Base-by-base conservation (phyloP, 2,888 invertebrate species). In the Erynnis tages region DNA sequence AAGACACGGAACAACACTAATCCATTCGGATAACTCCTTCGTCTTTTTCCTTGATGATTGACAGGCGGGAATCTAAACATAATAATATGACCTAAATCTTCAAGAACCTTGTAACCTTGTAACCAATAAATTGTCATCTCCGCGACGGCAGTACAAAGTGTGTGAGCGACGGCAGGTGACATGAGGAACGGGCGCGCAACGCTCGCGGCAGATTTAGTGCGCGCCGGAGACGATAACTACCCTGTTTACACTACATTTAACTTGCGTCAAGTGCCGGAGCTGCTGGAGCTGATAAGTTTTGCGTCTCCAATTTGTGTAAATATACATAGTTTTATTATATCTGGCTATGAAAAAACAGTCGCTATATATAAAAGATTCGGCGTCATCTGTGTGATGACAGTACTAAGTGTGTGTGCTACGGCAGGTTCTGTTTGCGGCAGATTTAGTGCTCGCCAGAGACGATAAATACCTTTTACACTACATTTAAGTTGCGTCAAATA, bases 231-330 rank as follows among this genome's bases (percentile, higher is more conserved):
- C 79, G 82, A 82, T 82, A 83, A 83, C 84, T 79, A 81, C 79
- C 3, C 79, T 81, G 80, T 85, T 85, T 82, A 83, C 86, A 71
- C 76, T 84, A 84, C 82, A 85, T 85, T 85, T 77, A 85, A 85
- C 84, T 85, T 83, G 76, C 69, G 78, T 78, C 76, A 77, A 82
- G 80, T 78, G 73, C 73, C 34, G n/a, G 23, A 23, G 23, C 44
- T n/a, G n/a, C n/a, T n/a, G n/a, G n/a, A n/a, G n/a, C n/a, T n/a
- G n/a, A n/a, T n/a, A n/a, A n/a, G n/a, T n/a, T n/a, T n/a, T n/a
- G n/a, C n/a, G n/a, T n/a, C n/a, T n/a, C n/a, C n/a, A n/a, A n/a
- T n/a, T n/a, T n/a, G n/a, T n/a, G n/a, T n/a, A n/a, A n/a, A n/a
- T n/a, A n/a, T n/a, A n/a, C n/a, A n/a, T n/a, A n/a, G n/a, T n/a